phyloP scores from a whole-genome alignment of 2,113 vertebrate genomes.

The Salvelinus alpinus region DNA sequence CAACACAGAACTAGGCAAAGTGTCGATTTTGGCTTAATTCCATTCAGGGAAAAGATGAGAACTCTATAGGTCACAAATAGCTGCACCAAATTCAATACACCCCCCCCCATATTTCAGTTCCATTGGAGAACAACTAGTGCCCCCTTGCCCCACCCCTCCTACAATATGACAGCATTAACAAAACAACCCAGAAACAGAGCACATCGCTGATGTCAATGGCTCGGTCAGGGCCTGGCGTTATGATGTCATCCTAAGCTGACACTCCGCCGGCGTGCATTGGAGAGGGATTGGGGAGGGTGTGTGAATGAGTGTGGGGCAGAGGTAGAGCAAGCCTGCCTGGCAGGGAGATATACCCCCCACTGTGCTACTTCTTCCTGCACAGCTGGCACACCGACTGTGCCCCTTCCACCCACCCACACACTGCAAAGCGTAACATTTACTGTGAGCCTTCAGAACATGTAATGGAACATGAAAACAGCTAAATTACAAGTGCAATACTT shows the following conservation, averaged over 20 bases:
- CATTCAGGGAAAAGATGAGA: no score
- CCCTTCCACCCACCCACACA: neutral
- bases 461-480: neutral
- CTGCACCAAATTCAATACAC: neutral
- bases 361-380: conserved; percentile 3
- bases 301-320: neutral
- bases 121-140: neutral
- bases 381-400: conserved; percentile 3
- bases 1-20: no score
- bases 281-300: neutral
- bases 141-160: neutral
- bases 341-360: conserved; percentile 4
- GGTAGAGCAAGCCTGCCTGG: neutral
- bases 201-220: neutral
- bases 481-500: neutral
- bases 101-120: neutral
- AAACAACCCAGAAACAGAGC: neutral
- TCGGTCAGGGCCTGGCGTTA: neutral
- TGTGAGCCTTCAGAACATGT: no score
- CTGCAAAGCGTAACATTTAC: no score
- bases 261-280: neutral
- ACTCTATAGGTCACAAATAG: no score
- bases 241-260: neutral
- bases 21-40: no score
- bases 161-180: no score